Conservation (phyloP, 2,797 vertebrate genomes). For the Ctenopoma multispine region DNA sequence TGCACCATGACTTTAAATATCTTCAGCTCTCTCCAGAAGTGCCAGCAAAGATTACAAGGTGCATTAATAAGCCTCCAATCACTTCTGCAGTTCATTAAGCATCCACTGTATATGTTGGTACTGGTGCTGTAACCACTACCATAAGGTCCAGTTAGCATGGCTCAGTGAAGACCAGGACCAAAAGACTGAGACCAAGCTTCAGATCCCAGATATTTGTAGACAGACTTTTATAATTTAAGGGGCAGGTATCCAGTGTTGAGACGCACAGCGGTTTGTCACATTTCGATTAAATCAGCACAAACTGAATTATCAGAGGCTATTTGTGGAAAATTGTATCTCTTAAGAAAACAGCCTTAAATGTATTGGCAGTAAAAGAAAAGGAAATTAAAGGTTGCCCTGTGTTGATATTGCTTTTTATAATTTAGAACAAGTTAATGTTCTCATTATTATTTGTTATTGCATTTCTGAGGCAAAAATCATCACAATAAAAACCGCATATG, state of each 20-base stretch:
- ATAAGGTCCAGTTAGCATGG: not conserved
- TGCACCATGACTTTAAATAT: constrained; percentile 1
- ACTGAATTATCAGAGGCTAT: too few species aligned
- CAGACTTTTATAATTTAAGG: not conserved
- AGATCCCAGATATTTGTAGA: not conserved
- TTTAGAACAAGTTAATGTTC: too few species aligned
- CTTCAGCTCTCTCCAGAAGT: not conserved
- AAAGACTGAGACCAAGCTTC: not conserved
- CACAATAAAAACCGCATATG: too few species aligned
- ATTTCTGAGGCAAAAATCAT: not conserved
- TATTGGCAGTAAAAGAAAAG: not conserved
- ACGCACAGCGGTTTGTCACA: not conserved
- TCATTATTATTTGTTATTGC: not conserved
- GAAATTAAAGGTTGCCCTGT: not conserved
- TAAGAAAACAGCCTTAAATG: not conserved
- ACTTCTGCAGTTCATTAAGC: constrained; percentile 16
- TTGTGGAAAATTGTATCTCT: too few species aligned
- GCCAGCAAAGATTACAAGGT: not conserved
- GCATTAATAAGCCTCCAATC: constrained; percentile 1
- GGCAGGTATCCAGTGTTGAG: not conserved
- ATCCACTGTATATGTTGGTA: not conserved
- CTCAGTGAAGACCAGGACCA: not conserved
- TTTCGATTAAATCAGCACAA: too few species aligned
- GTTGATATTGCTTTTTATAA: not conserved
- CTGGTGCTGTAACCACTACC: not conserved